Percentiles rank a stretch among this genome's conserved stretches.
phyloP scores from a whole-genome alignment of 1,140 invertebrate genomes.

The Calycopis cecrops region DNA sequence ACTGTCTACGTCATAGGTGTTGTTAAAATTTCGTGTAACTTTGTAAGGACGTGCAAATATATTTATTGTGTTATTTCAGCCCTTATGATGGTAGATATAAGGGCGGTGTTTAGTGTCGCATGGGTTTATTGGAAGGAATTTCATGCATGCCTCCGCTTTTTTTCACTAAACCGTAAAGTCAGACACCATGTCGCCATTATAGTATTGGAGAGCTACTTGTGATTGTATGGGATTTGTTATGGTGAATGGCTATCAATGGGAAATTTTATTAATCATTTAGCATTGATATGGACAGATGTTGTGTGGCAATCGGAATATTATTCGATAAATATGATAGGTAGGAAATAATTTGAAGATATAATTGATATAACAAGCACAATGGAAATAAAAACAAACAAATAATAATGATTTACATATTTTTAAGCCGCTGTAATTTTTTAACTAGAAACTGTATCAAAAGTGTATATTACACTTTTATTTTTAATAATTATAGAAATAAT shows the following conservation, averaged over 20 bases:
- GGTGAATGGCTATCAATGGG: constrained; percentile 44
- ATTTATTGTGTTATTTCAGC: neutral
- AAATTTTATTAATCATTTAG: constrained; percentile 23
- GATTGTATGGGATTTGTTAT: constrained; percentile 41
- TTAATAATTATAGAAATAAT: too few relatives aligned
- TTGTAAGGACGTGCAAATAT: constrained; percentile 9
- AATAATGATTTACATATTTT: too few relatives aligned
- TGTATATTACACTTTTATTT: too few relatives aligned
- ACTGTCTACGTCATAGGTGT: neutral
- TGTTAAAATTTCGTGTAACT: neutral
- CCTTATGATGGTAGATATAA: neutral
- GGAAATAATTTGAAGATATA: neutral
- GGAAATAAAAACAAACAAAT: too few relatives aligned
- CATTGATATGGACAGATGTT: constrained; percentile 16
- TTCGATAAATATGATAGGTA: too few relatives aligned
- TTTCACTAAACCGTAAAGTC: constrained; percentile 27
- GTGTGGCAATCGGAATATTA: neutral
- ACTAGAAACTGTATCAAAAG: too few relatives aligned
- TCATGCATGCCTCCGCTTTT: constrained; percentile 50
- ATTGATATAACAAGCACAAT: too few relatives aligned
- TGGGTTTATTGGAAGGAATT: constrained; percentile 45
- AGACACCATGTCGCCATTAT: constrained; percentile 43
- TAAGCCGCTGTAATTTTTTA: too few relatives aligned
- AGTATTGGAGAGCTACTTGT: constrained; percentile 38
- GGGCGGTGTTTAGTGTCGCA: constrained; percentile 24